phyloP scores from a whole-genome alignment of 1,140 invertebrate species.

The Drosophila virilis region DNA sequence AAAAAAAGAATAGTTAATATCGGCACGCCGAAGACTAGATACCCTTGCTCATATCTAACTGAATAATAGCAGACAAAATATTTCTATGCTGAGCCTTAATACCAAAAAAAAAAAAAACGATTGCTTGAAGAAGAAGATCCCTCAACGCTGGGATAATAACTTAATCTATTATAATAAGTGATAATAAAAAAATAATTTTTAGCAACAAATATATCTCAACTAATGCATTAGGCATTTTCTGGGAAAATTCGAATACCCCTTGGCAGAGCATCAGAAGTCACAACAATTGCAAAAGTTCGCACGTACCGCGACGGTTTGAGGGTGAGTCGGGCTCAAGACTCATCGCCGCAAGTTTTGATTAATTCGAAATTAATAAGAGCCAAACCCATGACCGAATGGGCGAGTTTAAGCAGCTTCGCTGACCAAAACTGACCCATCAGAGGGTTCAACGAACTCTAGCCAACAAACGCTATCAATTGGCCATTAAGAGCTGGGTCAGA shows the following conservation, averaged over 20 bases:
- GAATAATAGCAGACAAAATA: no score
- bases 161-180: no score
- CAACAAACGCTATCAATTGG: constrained; percentile 60
- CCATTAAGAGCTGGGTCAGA: constrained; percentile 48
- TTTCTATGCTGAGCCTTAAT: no score
- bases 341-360: constrained; percentile 63
- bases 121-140: no score
- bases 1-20: not conserved
- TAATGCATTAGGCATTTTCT: no score
- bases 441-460: constrained; percentile 53
- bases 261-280: not conserved
- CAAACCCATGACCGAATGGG: constrained; percentile 62
- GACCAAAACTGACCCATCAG: constrained; percentile 18
- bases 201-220: no score
- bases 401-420: constrained; percentile 5
- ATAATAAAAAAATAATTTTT: no score
- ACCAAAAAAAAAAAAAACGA: no score
- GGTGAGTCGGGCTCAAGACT: constrained; percentile 14
- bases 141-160: no score
- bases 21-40: not conserved
- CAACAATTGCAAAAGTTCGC: constrained; percentile 42
- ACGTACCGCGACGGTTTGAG: constrained; percentile 11
- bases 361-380: constrained; percentile 78
- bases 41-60: not conserved
- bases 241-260: not conserved